phyloP scores from a whole-genome alignment of 2,797 vertebrate genomes.

The Acrocephalus scirpaceus region DNA sequence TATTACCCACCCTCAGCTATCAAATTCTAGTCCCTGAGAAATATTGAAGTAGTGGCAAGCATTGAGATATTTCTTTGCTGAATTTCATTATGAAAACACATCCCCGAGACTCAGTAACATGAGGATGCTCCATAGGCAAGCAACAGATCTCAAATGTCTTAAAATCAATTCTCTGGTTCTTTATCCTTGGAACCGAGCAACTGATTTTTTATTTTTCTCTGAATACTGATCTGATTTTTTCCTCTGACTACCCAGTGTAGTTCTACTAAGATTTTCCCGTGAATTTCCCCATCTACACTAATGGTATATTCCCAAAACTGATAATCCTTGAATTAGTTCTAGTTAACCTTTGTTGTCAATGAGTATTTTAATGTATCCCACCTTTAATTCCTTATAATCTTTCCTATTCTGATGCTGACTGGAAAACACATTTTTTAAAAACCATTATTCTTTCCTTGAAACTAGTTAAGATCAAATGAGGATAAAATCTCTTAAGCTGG shows the following conservation, averaged over 20 bases:
- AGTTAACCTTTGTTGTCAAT: not conserved
- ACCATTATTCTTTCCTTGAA: not conserved
- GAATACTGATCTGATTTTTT: not conserved
- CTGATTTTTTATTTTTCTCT: not conserved
- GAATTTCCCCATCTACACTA: not conserved
- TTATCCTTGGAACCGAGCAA: not conserved
- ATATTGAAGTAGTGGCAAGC: conserved; percentile 52
- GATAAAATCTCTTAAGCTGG: not conserved
- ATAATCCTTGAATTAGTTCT: not conserved
- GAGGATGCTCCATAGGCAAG: not conserved
- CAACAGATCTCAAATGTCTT: not conserved
- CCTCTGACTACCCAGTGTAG: not conserved
- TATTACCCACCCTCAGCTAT: conserved; percentile 37
- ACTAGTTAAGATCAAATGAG: not conserved
- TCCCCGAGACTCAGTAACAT: conserved; percentile 4
- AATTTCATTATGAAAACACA: conserved; percentile 51
- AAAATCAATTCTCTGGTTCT: not conserved
- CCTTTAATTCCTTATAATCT: not conserved
- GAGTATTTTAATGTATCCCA: not conserved
- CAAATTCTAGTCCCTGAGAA: conserved; percentile 24
- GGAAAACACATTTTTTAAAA: not conserved
- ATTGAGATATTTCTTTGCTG: conserved; percentile 58
- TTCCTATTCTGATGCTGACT: not conserved
- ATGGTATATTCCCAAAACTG: not conserved
- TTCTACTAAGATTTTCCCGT: not conserved